Evolutionary conservation across 2,888 invertebrate genomes (phyloP).

Genomic region (Rotaria magnacalcarata): DNA sequence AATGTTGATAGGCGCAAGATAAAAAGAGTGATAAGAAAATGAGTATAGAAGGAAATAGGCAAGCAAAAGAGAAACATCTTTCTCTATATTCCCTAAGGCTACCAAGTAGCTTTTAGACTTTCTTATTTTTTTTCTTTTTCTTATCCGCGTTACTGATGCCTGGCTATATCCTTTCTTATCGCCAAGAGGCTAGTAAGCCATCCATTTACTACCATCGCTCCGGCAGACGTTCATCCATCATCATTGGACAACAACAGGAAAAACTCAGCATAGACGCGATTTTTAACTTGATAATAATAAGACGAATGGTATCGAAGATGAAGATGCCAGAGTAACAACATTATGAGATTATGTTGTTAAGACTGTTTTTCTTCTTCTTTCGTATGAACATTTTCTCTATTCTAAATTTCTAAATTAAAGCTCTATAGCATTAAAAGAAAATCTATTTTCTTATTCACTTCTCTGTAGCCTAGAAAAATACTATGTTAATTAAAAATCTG

Average conservation of each 20-base stretch:
- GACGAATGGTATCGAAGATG: not conserved
- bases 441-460: not conserved
- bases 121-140: not conserved
- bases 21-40: not conserved
- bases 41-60: not conserved
- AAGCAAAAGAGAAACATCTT: constrained; percentile 19
- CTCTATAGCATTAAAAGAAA: not conserved
- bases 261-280: not conserved
- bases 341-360: not conserved
- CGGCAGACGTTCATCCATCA: not conserved
- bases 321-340: not conserved
- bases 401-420: not conserved
- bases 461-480: not conserved
- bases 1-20: not conserved
- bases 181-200: not conserved
- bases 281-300: constrained; percentile 2
- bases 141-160: not conserved
- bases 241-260: not conserved
- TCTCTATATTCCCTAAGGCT: not conserved
- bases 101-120: constrained; percentile 5
- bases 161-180: not conserved
- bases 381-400: not conserved
- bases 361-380: not conserved
- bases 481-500: not conserved
- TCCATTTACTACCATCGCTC: not conserved